A percentile compares a stretch with the other conserved stretches of the same genome.
Conservation (phyloP, 2,113 vertebrate genomes). For the Notarius lentiginosus region DNA sequence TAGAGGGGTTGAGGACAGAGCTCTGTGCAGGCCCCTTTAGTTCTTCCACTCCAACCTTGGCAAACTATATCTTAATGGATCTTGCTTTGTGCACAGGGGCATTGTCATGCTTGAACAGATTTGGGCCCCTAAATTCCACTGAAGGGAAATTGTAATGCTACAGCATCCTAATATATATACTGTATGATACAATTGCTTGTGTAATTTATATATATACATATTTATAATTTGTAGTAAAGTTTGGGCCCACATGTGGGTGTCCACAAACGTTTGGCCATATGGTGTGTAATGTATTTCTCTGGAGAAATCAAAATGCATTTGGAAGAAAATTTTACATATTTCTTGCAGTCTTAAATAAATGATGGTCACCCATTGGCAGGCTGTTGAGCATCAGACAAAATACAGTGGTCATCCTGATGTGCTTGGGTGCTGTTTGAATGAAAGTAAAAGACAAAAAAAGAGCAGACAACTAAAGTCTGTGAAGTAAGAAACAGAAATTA, state of each 20-base stretch:
- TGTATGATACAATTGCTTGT: background rate
- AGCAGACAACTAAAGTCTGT: conserved; percentile 18
- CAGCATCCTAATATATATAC: background rate
- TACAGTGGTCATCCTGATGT: background rate
- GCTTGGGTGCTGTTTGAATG: background rate
- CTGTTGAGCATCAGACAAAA: background rate
- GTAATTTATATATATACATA: background rate
- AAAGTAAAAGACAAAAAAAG: conserved; percentile 6
- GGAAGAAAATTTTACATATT: background rate
- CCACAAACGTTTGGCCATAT: background rate
- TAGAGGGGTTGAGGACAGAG: too few species aligned
- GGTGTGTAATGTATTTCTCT: background rate
- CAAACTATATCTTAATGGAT: too few species aligned
- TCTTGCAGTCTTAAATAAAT: background rate
- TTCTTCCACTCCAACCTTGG: too few species aligned
- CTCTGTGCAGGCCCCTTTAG: too few species aligned
- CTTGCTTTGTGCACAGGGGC: too few species aligned
- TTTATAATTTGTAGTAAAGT: background rate
- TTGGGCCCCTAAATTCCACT: too few species aligned
- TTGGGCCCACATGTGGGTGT: background rate
- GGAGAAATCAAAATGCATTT: background rate
- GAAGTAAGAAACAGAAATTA: background rate
- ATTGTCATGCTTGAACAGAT: too few species aligned
- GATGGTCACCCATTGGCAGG: background rate
- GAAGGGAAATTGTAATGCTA: too few species aligned